Base-by-base conservation (phyloP, 2,888 invertebrate genomes). In the Callimorpha dominula region DNA sequence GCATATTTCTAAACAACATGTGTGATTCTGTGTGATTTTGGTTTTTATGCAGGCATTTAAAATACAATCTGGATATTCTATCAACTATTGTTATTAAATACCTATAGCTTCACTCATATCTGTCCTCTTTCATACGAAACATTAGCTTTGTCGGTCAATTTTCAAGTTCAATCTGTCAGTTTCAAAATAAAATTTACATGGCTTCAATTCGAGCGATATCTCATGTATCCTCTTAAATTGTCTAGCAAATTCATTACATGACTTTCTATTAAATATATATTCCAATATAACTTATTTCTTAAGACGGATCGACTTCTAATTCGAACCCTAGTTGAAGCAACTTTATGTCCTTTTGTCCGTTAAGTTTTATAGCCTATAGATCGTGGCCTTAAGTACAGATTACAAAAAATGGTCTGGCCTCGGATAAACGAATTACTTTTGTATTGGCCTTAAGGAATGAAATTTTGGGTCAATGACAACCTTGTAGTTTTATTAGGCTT, bases 301-400 rank as follows among this genome's bases (percentile, higher is more conserved):
- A 62, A 52, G 54, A 54, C n/a, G n/a, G 31, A 74, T 68, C 66
- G 66, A 50, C 42, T 20, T 54, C 71, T 71, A 74, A 74, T 74
- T 71, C 57, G 68, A 52, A 52, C 64, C 40, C 62, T 74, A 62
- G 68, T 71, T 68, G 65, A 65, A 65, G 64, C 54, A 68, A 71
- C 65, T 74, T 74, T 71, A 74, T 68, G 68, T 66, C 68, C 73
- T 74, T 76, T 82, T 82, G 80, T 76, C 76, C 82, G 71, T 67
- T 77, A 78, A 76, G 73, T 82, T 82, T 82, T 80, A 82, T 65
- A 72, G 70, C 75, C 75, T 70, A 76, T 82, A 82, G 77, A 80
- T 75, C 75, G 74, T 62, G 70, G 70, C 75, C 60, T 77, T 82
- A 82, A 82, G 76, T 82, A 77, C 71, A 71, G 43, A 74, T 75